Evolutionary conservation across 2,888 invertebrate genomes (phyloP).

Genomic region (Julus scanicus): DNA sequence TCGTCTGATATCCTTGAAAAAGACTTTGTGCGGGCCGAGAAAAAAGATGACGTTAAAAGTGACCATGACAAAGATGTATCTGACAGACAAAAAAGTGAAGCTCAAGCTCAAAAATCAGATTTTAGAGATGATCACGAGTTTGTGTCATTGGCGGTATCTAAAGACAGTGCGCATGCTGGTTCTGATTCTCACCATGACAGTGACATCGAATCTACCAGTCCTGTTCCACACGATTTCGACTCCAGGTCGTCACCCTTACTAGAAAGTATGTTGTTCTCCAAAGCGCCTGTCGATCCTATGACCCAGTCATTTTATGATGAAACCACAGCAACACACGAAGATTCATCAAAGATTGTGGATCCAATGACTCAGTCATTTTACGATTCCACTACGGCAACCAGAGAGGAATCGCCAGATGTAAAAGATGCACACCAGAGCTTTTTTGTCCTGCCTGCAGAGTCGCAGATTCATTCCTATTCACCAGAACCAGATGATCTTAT

Average conservation of each 20-base stretch:
- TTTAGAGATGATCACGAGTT: not conserved
- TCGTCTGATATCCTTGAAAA: not conserved
- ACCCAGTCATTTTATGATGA: constrained; percentile 59
- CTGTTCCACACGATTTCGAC: not conserved
- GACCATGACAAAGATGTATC: not conserved
- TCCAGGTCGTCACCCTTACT: not conserved
- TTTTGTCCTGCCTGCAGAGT: not conserved
- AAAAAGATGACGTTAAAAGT: not conserved
- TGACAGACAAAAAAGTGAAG: not conserved
- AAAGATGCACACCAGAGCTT: constrained; percentile 7
- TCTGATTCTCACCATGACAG: not conserved
- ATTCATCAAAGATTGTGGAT: constrained; percentile 46
- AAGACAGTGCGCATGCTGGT: not conserved
- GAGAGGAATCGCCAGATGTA: not conserved
- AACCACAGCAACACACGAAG: constrained; percentile 51
- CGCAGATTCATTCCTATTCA: not conserved
- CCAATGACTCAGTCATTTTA: constrained; percentile 58
- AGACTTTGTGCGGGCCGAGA: not conserved
- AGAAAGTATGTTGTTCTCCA: not conserved
- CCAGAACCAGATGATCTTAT: not conserved
- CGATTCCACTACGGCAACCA: constrained; percentile 54
- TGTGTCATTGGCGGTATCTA: not conserved
- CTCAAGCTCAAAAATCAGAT: not conserved
- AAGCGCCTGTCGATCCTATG: constrained; percentile 57
- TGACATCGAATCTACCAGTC: not conserved